Base-by-base conservation (phyloP, 1,140 invertebrate species). In the Aphidius gifuensis region DNA sequence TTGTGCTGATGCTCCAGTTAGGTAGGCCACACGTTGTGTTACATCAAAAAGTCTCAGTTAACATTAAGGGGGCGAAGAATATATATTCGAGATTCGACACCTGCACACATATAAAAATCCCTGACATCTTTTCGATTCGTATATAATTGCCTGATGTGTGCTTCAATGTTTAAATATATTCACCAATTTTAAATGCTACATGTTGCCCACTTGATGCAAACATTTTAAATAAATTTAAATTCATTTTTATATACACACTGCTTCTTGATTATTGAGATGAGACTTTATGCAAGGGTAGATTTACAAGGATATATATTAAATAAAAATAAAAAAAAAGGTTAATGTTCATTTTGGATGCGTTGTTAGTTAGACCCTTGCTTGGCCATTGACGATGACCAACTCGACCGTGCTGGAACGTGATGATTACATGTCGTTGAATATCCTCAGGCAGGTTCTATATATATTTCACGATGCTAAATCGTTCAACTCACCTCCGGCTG, bases 351-450 rank as follows among this genome's bases (percentile, higher is more conserved):
- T 32, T 32, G 23, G 23, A 1, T 32, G 23, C 2, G 23, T 32
- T 32, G 23, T 32, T 32, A 32, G 23, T 32, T 32, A 32, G 4
- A 32, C 4, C 23, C 23, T 32, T 32, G 23, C 23, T 32, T 21
- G 49, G 49, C 51, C 51, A 40, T 38, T 55, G 53, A 55, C 0
- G 38, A 43, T 55, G 16, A 42, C 21, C 6, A 39, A 50, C 46
- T 62, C 32, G 64, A 56, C 55, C 51, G 65, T 51, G 45, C 46
- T 67, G 64, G 64, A 67, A 70, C 67, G 66, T 65, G 66, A 61
- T 76, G 74, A 77, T 77, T 77, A 75, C 68, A 76, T 67, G 65
- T 50, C 67, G 62, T 64, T 65, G 66, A 69, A 68, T 68, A 60
- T 64, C 60, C 60, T 62, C 68, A 64, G 65, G 70, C 62, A 61